These are phyloP conservation scores for Stigmatopora argus DNA, from an alignment of 2,113 vertebrate species.

Conservation along the genomic window DNA sequence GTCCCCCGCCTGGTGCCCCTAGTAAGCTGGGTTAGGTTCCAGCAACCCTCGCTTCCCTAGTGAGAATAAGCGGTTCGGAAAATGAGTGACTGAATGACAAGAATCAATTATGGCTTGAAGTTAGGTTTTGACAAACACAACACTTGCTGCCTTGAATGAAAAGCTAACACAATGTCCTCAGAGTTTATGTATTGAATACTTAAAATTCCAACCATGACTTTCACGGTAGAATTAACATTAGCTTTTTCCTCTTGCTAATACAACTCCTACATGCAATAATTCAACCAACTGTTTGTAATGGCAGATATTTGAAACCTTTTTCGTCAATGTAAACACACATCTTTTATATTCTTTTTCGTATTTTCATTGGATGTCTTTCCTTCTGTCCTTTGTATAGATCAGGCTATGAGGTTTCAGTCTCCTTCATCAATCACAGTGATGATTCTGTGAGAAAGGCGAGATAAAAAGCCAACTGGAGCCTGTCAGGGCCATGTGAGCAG, in stretches of 20 bases:
- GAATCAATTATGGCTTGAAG: not conserved
- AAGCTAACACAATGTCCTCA: not conserved
- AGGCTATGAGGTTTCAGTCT: constrained; percentile 54
- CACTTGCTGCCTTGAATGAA: not conserved
- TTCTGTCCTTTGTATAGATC: constrained; percentile 47
- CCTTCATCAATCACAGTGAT: constrained; percentile 58
- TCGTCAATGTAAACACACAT: constrained; percentile 4
- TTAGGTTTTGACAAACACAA: not conserved
- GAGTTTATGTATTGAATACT: not conserved
- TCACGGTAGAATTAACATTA: constrained; percentile 14
- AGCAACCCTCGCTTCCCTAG: no score
- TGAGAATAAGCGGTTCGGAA: no score
- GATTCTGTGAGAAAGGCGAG: constrained; percentile 47
- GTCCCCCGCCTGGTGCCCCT: no score
- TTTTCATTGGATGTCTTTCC: constrained; percentile 33
- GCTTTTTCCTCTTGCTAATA: constrained; percentile 30
- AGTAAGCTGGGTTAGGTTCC: no score
- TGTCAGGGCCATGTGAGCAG: constrained; percentile 51
- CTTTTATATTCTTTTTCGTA: constrained; percentile 29
- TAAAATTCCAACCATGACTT: constrained; percentile 18
- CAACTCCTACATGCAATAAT: constrained; percentile 17
- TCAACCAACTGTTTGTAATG: constrained; percentile 10
- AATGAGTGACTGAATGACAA: no score
- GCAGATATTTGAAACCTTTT: constrained; percentile 38
- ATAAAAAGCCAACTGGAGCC: constrained; percentile 46